These are phyloP conservation scores for Sialia sialis DNA, from an alignment of 2,113 vertebrate genomes.

Conservation along the genomic window DNA sequence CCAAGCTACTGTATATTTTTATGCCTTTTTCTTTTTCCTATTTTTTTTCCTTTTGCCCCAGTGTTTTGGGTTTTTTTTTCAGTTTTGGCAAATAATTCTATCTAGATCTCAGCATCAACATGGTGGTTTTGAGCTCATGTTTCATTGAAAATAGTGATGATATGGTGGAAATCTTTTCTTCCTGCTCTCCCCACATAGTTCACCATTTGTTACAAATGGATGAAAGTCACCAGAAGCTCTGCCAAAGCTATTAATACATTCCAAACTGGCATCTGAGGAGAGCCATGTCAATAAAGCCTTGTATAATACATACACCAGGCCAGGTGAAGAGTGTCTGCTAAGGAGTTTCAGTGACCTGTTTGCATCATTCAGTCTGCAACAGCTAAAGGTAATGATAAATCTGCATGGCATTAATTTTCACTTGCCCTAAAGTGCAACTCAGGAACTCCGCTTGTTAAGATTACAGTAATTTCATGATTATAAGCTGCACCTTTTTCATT, in stretches of 20 bases:
- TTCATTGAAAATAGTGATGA: not conserved
- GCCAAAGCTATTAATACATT: not conserved
- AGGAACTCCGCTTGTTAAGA: not conserved
- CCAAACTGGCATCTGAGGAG: not conserved
- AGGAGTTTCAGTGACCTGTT: not conserved
- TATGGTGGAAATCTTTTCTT: not conserved
- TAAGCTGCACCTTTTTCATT: too few relatives aligned
- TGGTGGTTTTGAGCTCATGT: not conserved
- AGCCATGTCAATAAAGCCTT: not conserved
- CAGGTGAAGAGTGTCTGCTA: not conserved
- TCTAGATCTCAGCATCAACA: not conserved
- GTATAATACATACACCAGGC: not conserved
- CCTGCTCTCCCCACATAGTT: not conserved
- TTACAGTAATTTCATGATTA: too few relatives aligned
- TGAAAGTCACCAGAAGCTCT: not conserved
- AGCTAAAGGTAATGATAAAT: not conserved
- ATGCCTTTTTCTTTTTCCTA: rapidly evolving
- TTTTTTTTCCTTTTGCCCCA: not conserved
- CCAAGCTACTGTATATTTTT: not conserved
- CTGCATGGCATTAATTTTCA: not conserved
- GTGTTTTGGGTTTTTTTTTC: not conserved
- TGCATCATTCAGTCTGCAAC: not conserved
- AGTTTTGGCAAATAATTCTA: not conserved
- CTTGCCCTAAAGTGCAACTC: not conserved
- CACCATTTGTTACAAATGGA: not conserved